Conservation (phyloP, 2,888 invertebrate species). For the Hyalella azteca region DNA sequence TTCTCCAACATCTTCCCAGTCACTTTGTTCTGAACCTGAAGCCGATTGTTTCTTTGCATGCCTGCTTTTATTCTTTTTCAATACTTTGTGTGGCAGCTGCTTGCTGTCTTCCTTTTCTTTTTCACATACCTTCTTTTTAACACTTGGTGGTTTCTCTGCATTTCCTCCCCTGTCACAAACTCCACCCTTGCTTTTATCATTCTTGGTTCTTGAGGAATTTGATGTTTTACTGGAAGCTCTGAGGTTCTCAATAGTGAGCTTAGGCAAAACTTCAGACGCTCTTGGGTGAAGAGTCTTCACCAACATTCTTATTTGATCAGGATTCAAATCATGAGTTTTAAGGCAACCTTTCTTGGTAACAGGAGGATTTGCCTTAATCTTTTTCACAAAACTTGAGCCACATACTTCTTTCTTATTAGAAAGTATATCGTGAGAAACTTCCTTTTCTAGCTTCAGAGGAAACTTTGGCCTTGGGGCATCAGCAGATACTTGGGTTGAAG, state of each 20-base stretch:
- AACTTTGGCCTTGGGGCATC: background rate
- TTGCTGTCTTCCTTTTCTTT: background rate
- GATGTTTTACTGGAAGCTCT: background rate
- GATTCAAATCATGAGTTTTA: background rate
- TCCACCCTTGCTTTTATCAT: too few relatives aligned
- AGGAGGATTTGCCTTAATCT: background rate
- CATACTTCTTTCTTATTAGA: too few relatives aligned
- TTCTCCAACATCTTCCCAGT: conserved; percentile 55
- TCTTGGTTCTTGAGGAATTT: background rate
- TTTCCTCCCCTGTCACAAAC: too few relatives aligned
- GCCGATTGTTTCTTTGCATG: background rate
- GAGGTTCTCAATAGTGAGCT: background rate
- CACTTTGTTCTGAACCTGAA: conserved; percentile 49
- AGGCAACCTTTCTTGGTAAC: background rate
- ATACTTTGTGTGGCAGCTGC: background rate
- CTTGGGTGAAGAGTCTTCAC: background rate
- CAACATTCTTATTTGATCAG: background rate
- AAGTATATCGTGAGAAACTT: background rate
- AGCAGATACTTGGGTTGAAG: background rate
- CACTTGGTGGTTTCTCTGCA: too few relatives aligned
- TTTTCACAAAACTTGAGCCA: background rate
- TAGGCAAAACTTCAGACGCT: background rate
- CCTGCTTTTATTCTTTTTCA: background rate
- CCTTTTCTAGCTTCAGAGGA: background rate
- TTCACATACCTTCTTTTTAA: background rate